phyloP scores from a whole-genome alignment of 2,888 invertebrate species.

The Agriopis marginaria region DNA sequence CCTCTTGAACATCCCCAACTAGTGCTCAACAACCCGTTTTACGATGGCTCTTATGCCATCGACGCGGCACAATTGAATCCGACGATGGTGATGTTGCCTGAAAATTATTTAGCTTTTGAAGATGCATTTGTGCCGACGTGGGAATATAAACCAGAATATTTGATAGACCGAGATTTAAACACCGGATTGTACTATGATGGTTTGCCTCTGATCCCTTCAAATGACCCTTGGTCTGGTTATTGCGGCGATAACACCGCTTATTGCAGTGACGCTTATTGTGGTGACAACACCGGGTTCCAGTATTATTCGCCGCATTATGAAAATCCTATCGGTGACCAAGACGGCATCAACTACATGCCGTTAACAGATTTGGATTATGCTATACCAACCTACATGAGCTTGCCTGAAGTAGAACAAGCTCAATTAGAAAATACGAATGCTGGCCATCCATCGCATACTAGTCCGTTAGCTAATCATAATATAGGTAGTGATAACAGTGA shows the following conservation, averaged over 20 bases:
- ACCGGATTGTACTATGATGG: slow-evolving; percentile 74
- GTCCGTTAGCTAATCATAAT: slow-evolving; percentile 50
- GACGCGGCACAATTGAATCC: slow-evolving; percentile 67
- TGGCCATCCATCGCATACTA: slow-evolving; percentile 47
- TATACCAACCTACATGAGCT: slow-evolving; percentile 78
- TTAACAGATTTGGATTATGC: slow-evolving; percentile 79
- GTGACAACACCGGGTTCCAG: slow-evolving; percentile 69
- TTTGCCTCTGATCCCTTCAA: slow-evolving; percentile 73
- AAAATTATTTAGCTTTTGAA: slow-evolving; percentile 84
- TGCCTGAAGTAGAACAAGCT: slow-evolving; percentile 70
- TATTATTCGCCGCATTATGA: slow-evolving; percentile 75
- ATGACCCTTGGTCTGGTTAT: slow-evolving; percentile 80
- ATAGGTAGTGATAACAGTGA: slow-evolving; percentile 40
- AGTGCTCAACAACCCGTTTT: slow-evolving; percentile 83
- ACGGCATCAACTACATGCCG: slow-evolving; percentile 74
- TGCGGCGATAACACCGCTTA: slow-evolving; percentile 69
- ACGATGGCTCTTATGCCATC: slow-evolving; percentile 76
- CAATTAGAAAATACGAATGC: slow-evolving; percentile 58
- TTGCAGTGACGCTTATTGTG: slow-evolving; percentile 67
- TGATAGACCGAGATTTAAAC: slow-evolving; percentile 64
- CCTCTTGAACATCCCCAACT: slow-evolving; percentile 70
- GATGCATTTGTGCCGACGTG: slow-evolving; percentile 82
- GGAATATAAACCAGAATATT: slow-evolving; percentile 75
- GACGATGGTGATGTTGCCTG: slow-evolving; percentile 75
- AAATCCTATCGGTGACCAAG: slow-evolving; percentile 64